A percentile compares a stretch with the other conserved stretches of the same genome.
phyloP scores from a whole-genome alignment of 2,113 vertebrate genomes.

The Vicugna pacos region DNA sequence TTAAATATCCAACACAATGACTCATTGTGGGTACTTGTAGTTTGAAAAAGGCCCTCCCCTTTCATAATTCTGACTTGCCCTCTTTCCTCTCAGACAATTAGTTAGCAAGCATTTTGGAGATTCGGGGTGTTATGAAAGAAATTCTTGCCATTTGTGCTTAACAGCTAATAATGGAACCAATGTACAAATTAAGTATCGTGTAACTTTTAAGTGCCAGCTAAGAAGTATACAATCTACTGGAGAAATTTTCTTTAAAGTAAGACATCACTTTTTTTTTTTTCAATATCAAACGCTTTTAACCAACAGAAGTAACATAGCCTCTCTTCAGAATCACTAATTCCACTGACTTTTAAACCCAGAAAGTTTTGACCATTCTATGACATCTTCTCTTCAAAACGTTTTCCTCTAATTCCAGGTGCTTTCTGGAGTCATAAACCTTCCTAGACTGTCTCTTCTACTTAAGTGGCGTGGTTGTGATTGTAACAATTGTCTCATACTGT shows the following conservation, averaged over 20 bases:
- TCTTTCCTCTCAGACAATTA: not conserved
- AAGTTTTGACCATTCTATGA: not conserved
- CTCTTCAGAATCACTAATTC: not conserved
- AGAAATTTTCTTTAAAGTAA: not conserved
- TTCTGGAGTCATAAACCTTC: not conserved
- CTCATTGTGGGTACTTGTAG: not conserved
- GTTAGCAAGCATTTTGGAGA: not conserved
- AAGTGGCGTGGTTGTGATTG: not conserved
- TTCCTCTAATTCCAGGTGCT: not conserved
- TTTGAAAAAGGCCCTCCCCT: not conserved
- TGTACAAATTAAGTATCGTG: not conserved
- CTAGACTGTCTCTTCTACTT: not conserved
- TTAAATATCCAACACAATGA: not conserved
- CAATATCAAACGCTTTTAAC: not conserved
- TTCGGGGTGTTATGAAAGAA: not conserved
- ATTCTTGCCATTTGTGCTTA: not conserved
- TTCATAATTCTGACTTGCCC: not conserved
- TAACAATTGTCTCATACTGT: not conserved
- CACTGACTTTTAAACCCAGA: not conserved
- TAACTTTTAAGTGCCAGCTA: not conserved
- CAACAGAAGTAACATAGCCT: not conserved
- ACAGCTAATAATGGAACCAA: not conserved
- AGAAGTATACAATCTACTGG: not conserved
- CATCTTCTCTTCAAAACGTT: not conserved
- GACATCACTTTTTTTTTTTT: not conserved